Conservation (phyloP, 1,140 invertebrate genomes). For the Zaprionus ornatus region DNA sequence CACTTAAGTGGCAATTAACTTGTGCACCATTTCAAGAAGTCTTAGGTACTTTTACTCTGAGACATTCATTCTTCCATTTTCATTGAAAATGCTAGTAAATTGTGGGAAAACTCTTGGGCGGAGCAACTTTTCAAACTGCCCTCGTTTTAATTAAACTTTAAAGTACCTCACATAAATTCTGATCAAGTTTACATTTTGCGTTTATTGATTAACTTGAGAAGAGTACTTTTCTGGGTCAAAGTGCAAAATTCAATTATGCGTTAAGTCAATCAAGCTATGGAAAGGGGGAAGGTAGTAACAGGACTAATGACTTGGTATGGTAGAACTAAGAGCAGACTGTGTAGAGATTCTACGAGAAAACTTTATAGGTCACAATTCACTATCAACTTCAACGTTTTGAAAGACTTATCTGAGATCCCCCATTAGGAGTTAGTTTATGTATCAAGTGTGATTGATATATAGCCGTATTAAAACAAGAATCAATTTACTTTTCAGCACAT, state of each 20-base stretch:
- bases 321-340: background rate
- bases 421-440: background rate
- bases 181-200: slow-evolving; percentile 45
- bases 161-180: slow-evolving; percentile 57
- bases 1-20: background rate
- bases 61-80: background rate
- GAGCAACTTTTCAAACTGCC: background rate
- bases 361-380: background rate
- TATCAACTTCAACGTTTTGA: background rate
- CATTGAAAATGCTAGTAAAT: background rate
- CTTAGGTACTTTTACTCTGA: background rate
- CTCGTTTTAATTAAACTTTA: slow-evolving; percentile 60
- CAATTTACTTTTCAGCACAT: background rate
- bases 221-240: slow-evolving; percentile 44
- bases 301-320: background rate
- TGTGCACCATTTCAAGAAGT: background rate
- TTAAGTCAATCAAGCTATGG: slow-evolving; percentile 46
- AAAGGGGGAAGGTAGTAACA: background rate
- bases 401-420: background rate
- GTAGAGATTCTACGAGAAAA: too few relatives aligned
- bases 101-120: background rate
- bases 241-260: slow-evolving; percentile 62
- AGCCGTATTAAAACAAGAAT: too few relatives aligned
- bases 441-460: background rate
- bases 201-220: slow-evolving; percentile 50